phyloP scores from a whole-genome alignment of 2,888 invertebrate species.

The Podotricha telesiphe region DNA sequence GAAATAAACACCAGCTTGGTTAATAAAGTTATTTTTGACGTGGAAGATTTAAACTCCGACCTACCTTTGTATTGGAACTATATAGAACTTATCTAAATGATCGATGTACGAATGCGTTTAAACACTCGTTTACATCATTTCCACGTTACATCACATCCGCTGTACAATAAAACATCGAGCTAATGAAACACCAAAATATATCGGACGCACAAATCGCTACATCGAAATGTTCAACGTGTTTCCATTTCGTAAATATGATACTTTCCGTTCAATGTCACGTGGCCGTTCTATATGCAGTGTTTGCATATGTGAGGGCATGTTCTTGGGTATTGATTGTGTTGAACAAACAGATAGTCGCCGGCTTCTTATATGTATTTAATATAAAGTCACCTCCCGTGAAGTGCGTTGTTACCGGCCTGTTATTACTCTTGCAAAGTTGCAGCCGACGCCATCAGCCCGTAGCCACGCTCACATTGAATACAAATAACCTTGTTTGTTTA shows the following conservation, averaged over 20 bases:
- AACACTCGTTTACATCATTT: neutral
- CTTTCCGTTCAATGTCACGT: slow-evolving; percentile 25
- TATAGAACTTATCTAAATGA: neutral
- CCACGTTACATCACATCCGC: slow-evolving; percentile 30
- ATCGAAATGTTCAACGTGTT: neutral
- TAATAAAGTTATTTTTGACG: too few species aligned
- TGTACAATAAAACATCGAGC: slow-evolving; percentile 18
- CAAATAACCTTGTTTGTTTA: too few species aligned
- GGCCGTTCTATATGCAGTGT: neutral
- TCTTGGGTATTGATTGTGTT: neutral
- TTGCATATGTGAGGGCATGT: slow-evolving; percentile 1
- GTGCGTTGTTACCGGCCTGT: neutral
- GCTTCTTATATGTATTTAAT: slow-evolving; percentile 10
- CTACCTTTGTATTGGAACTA: neutral
- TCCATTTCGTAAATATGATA: slow-evolving; percentile 19
- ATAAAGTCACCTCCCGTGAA: slow-evolving; percentile 4
- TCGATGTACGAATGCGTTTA: neutral
- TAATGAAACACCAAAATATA: slow-evolving; percentile 21
- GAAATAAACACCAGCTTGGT: too few species aligned
- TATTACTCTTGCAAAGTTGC: neutral
- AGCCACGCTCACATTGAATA: too few species aligned
- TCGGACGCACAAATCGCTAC: neutral
- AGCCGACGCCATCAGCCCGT: too few species aligned
- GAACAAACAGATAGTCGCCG: neutral
- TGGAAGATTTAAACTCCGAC: neutral